A percentile compares a stretch with the other conserved stretches of the same genome.
Evolutionary conservation across 2,113 vertebrate genomes (phyloP).

Genomic region (Rutilus rutilus): DNA sequence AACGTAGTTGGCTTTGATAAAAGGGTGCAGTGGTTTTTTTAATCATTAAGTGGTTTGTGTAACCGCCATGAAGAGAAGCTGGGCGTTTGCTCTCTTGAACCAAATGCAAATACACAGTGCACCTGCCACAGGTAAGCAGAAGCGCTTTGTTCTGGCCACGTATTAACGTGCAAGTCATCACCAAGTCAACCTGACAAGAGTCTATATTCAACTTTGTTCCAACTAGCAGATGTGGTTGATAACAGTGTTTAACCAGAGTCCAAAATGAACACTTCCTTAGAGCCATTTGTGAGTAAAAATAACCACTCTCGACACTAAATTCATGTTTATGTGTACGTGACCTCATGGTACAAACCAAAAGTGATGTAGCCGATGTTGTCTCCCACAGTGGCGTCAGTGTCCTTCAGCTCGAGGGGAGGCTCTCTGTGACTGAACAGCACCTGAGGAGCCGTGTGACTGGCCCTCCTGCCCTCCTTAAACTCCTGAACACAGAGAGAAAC

Average conservation of each 20-base stretch:
- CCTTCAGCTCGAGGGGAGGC: slow-evolving; percentile 95
- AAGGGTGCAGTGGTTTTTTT: slow-evolving; percentile 3
- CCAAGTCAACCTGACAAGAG: neutral
- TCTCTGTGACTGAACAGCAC: slow-evolving; percentile 98
- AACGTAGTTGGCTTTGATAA: neutral
- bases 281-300: neutral
- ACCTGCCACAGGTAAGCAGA: slow-evolving; percentile 28
- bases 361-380: slow-evolving; percentile 99
- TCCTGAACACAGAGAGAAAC: slow-evolving; percentile 75
- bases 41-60: slow-evolving; percentile 8
- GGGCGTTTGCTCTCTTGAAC: slow-evolving; percentile 8
- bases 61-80: neutral
- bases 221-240: neutral
- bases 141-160: neutral
- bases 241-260: neutral
- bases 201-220: neutral
- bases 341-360: slow-evolving; percentile 81
- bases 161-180: neutral
- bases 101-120: slow-evolving; percentile 21
- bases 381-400: slow-evolving; percentile 91
- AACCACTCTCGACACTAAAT: neutral
- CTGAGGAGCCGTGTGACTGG: slow-evolving; percentile 98
- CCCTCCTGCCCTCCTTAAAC: slow-evolving; percentile 96
- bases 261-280: neutral
- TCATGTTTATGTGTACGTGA: neutral